A percentile compares a stretch with the other conserved stretches of the same genome.
Evolutionary conservation across 2,888 invertebrate species (phyloP).

Genomic region (Adela reaumurella): DNA sequence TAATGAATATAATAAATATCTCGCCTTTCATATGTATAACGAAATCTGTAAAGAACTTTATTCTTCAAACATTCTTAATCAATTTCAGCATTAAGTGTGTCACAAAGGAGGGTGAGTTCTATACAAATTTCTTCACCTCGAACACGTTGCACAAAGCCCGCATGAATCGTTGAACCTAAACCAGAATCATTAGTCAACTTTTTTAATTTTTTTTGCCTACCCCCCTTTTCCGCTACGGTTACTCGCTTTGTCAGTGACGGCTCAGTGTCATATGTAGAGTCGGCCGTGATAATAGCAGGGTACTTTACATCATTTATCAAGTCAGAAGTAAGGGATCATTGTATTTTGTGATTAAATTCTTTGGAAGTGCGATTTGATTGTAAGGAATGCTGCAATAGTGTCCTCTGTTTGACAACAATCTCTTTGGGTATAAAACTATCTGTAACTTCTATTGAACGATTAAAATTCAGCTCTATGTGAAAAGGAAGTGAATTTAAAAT

Average conservation of each 20-base stretch:
- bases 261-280: conserved; percentile 17
- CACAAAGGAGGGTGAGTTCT: background rate
- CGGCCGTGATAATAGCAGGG: conserved; percentile 36
- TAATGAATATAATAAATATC: no score
- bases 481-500: conserved; percentile 13
- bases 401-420: background rate
- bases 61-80: no score
- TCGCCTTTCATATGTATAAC: no score
- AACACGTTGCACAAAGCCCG: conserved; percentile 23
- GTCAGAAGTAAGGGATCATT: conserved; percentile 36
- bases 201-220: conserved; percentile 19
- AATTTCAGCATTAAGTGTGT: no score
- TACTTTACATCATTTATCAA: conserved; percentile 50
- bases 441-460: conserved; percentile 18
- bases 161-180: conserved; percentile 53
- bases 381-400: conserved; percentile 16
- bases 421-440: conserved; percentile 19
- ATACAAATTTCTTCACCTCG: background rate
- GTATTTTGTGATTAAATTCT: conserved; percentile 32
- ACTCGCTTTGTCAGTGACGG: conserved; percentile 34
- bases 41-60: no score
- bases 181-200: conserved; percentile 55
- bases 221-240: conserved; percentile 15
- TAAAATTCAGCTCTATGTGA: conserved; percentile 16
- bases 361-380: conserved; percentile 42